Evolutionary conservation across 2,113 vertebrate species (phyloP), one percentile per base, ranked within the genome.

Genomic region (Amphiprion percula): DNA sequence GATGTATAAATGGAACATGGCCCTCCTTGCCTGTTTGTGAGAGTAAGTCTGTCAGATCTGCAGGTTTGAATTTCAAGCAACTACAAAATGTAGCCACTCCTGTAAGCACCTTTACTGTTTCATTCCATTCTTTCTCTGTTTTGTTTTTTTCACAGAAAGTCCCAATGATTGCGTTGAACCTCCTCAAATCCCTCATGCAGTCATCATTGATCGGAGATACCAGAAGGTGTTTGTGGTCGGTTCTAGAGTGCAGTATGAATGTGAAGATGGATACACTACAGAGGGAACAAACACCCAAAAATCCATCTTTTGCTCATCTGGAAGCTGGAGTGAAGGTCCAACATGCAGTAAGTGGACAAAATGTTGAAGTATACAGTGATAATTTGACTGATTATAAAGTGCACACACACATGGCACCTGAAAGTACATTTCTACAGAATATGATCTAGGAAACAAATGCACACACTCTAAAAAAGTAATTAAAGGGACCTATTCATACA

Each of bases 1-100:
- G 0, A 4, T 92, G 89, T 55, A 2, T 0, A 2, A 65, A 75
- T 12, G 89, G 85, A 68, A 5, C 0, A 1, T 92, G 90, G 90
- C 0, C 3, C 4, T n/a, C 41, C 21, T 4, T 50, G 24, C 84
- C 58, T 1, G 24, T 73, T 70, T 92, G 91, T 76, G 44, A 86
- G 24, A 85, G 91, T 92, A 73, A 83, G 90, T 82, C 26, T 53
- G 21, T 24, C 23, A 6, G 7, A 58, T 37, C 5, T 61, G 33
- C 33, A 37, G 9, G 8, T 37, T 37, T 37, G 33, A 37, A 37
- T 37, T 37, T 37, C 33, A 6, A 10, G 33, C 7, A 37, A 37
- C 33, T 37, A 37, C 33, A 2, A 6, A 7, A 30, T 9, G 33
- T 37, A 37, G 33, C 7, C 30, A 30, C 30, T 30, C 30, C 4